These are phyloP conservation scores for Limosa lapponica DNA, from an alignment of 2,797 vertebrate species.

Conservation along the genomic window DNA sequence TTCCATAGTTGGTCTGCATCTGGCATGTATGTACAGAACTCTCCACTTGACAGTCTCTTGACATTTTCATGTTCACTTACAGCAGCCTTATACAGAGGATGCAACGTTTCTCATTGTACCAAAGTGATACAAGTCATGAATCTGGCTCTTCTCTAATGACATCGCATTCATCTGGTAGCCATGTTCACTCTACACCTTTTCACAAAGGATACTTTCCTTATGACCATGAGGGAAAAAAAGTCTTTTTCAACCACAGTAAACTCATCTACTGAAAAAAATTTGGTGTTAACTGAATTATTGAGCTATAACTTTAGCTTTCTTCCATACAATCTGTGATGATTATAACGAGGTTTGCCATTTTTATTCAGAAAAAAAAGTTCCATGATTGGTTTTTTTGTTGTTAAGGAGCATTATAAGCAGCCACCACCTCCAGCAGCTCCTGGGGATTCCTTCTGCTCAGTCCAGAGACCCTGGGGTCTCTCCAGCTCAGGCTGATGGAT, in stretches of 20 bases:
- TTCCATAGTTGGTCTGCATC: neutral
- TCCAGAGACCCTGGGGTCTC: neutral
- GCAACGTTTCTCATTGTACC: neutral
- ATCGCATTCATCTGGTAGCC: neutral
- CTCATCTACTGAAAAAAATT: neutral
- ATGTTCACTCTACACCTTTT: neutral
- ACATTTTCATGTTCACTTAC: neutral
- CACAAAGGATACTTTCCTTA: neutral
- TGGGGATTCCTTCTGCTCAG: neutral
- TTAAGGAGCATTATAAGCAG: neutral
- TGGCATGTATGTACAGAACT: neutral
- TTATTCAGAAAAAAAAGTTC: neutral
- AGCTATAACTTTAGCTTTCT: neutral
- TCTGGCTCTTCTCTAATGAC: neutral
- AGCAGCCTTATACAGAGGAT: neutral
- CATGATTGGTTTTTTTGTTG: neutral
- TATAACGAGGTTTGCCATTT: neutral
- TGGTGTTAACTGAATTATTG: neutral
- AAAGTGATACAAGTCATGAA: neutral
- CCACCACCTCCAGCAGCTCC: neutral
- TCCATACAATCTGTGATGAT: neutral
- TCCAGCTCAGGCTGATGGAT: neutral
- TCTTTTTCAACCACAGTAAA: neutral
- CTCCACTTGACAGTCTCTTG: neutral
- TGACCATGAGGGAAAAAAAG: neutral